Base-by-base conservation (phyloP, 2,888 invertebrate genomes). In the Trissoscelio sp. region DNA sequence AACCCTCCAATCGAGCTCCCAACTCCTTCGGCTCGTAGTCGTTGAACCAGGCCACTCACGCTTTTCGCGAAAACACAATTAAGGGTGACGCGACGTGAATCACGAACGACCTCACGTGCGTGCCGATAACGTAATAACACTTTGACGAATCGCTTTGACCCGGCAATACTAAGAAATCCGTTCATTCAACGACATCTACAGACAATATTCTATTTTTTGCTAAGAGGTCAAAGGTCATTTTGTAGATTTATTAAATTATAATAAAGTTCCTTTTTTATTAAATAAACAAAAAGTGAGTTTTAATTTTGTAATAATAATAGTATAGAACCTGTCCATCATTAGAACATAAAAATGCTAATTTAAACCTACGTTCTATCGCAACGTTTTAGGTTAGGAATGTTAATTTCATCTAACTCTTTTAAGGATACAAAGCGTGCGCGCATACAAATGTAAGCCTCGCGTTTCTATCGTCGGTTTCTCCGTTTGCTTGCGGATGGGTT, bases 401-500 rank as follows among this genome's bases (percentile, higher is more conserved):
- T 69, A 69, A 69, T 69, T 67, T 18, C 64, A 60, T 57, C 69
- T 57, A 69, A 60, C 72, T 60, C 60, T 58, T 57, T 57, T 60
- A 60, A 60, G 39, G 58, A 72, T 72, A 72, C 4, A 53, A 46
- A 39, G 60, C 60, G 14, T 58, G 57, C 37, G 55, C 48, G 37
- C 57, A 64, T 57, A 64, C 64, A 48, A 55, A 57, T 46, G 46
- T 31, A 60, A 78, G 46, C 37, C 42, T 62, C 48, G 14, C 62
- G 57, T 70, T 70, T 70, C 78, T 78, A 78, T 46, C 57, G 70
- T 46, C 64, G 42, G 46, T 78, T 60, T 62, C 62, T 70, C 69
- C 64, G 62, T 78, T 78, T 70, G 57, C 70, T 64, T 28, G 57
- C 57, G 78, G 78, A 78, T 78, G 70, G 78, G 78, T 78, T 78